These are phyloP conservation scores for Amphipyra tragopoginis DNA, from an alignment of 2,888 invertebrate genomes.

Conservation along the genomic window DNA sequence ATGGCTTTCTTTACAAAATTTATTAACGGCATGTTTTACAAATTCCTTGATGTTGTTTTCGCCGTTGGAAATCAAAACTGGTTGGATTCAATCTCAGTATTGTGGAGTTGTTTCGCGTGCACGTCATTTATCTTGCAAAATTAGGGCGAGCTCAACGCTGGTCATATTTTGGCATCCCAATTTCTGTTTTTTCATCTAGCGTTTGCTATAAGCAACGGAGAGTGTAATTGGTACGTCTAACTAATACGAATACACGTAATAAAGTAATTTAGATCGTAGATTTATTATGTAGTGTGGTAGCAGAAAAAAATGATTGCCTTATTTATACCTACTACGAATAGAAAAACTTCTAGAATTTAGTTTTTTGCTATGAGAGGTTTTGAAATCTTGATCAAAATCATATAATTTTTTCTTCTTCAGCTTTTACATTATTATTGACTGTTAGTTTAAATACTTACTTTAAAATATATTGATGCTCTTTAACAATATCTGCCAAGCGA, in stretches of 20 bases:
- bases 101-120: slow-evolving; percentile 15
- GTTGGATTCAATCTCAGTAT: slow-evolving; percentile 6
- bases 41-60: background rate
- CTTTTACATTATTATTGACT: background rate
- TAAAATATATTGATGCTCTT: slow-evolving; percentile 77
- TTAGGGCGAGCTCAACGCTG: slow-evolving; percentile 5
- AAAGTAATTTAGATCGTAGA: background rate
- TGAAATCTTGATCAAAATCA: too few species aligned
- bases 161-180: slow-evolving; percentile 33
- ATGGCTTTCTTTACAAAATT: background rate
- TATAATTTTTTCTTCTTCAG: background rate
- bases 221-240: slow-evolving; percentile 20
- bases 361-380: too few species aligned
- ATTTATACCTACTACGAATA: background rate
- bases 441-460: slow-evolving; percentile 66
- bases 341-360: too few species aligned
- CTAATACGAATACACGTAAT: slow-evolving; percentile 7
- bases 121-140: slow-evolving; percentile 34
- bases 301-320: background rate
- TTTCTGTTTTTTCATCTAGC: slow-evolving; percentile 14
- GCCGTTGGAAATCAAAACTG: background rate
- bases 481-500: slow-evolving; percentile 67
- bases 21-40: background rate
- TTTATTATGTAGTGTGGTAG: slow-evolving; percentile 3
- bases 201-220: background rate